phyloP scores from a whole-genome alignment of 2,113 vertebrate species.

The Aspiorhynchus laticeps region DNA sequence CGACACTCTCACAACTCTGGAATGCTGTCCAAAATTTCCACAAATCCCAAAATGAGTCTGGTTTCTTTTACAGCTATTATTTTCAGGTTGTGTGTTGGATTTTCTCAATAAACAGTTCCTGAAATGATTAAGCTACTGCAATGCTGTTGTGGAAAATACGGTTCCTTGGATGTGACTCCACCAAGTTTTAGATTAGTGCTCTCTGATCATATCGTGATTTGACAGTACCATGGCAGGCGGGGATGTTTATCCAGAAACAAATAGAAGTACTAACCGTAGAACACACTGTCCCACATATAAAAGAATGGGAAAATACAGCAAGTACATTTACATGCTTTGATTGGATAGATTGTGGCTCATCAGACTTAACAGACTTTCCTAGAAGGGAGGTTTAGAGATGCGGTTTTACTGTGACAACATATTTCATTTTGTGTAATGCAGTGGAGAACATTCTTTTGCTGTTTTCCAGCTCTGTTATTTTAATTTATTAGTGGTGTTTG shows the following conservation, averaged over 20 bases:
- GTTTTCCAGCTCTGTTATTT: background rate
- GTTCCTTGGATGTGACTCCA: background rate
- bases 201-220: background rate
- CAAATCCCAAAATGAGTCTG: slow-evolving; percentile 34
- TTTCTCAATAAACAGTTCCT: background rate
- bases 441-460: background rate
- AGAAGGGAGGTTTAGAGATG: background rate
- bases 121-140: slow-evolving; percentile 11
- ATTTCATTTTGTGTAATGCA: background rate
- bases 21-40: slow-evolving; percentile 67
- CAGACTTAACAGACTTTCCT: slow-evolving; percentile 2
- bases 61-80: slow-evolving; percentile 11
- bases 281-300: background rate
- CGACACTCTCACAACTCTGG: slow-evolving; percentile 61
- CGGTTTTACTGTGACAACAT: background rate
- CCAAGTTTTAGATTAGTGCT: slow-evolving; percentile 6
- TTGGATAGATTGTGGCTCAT: background rate
- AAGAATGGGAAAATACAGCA: slow-evolving; percentile 4
- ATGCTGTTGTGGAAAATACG: background rate
- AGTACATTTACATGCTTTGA: background rate
- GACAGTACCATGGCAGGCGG: background rate
- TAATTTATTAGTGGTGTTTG: background rate
- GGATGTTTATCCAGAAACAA: background rate
- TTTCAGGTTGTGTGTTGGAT: slow-evolving; percentile 16
- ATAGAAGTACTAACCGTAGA: background rate